A percentile compares a stretch with the other conserved stretches of the same genome.
Evolutionary conservation across 2,797 vertebrate species (phyloP).

Genomic region (Eutrigla gurnardus): DNA sequence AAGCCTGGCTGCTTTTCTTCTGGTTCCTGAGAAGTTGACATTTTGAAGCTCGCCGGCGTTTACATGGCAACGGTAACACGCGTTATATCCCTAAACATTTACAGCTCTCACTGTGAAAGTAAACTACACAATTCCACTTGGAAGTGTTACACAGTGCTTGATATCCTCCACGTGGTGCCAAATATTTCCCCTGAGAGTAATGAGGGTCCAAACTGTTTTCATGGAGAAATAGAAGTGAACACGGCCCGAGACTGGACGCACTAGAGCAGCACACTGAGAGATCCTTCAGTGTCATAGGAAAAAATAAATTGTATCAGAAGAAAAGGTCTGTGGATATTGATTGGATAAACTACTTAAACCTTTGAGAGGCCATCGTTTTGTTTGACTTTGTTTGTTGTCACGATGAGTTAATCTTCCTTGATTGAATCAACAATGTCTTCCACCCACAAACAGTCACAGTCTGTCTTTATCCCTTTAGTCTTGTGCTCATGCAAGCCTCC

Average conservation of each 20-base stretch:
- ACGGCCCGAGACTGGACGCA: no score
- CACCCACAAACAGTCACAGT: not conserved
- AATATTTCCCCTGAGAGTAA: constrained; percentile 2
- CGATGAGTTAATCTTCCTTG: constrained; percentile 26
- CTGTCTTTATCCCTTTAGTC: not conserved
- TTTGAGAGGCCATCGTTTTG: constrained; percentile 13
- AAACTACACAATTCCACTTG: not conserved
- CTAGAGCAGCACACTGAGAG: not conserved
- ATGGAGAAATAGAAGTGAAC: not conserved
- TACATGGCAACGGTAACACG: not conserved
- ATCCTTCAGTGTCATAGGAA: not conserved
- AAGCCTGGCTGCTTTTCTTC: not conserved
- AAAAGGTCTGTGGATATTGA: constrained; percentile 45
- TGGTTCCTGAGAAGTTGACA: constrained; percentile 23
- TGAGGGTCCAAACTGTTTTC: not conserved
- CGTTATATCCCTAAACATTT: not conserved
- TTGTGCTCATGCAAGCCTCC: not conserved
- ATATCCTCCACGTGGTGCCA: not conserved
- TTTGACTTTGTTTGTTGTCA: constrained; percentile 12
- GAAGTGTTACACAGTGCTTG: not conserved
- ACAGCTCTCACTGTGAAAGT: not conserved
- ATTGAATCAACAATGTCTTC: not conserved
- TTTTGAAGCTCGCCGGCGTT: not conserved
- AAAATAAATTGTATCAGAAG: constrained; percentile 1
- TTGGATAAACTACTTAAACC: constrained; percentile 23